Conservation (phyloP, 2,888 invertebrate genomes). For the Folsomia candida region DNA sequence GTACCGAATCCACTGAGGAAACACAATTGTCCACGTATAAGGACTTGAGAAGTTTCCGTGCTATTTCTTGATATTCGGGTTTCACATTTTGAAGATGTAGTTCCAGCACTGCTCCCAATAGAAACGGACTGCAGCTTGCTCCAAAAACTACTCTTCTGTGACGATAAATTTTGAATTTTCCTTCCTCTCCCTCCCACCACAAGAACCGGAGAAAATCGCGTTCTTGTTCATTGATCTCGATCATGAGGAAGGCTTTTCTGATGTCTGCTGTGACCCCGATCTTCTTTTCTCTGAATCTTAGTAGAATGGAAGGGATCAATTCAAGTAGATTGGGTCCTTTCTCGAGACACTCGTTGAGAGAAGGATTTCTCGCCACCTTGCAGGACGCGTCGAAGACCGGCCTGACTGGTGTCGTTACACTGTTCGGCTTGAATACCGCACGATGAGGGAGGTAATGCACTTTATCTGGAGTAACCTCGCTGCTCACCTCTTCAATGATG, state of each 20-base stretch:
- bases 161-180: conserved; percentile 1
- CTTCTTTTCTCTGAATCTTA: conserved; percentile 3
- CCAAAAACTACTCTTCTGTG: conserved; percentile 23
- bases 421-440: conserved; percentile 34
- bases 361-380: conserved; percentile 15
- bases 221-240: not conserved
- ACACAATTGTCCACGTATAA: too few relatives aligned
- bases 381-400: conserved; percentile 45
- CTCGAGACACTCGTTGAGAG: conserved; percentile 43
- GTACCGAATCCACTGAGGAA: conserved; percentile 24
- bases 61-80: not conserved
- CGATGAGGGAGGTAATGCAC: conserved; percentile 39
- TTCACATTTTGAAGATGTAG: conserved; percentile 39
- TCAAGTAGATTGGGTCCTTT: conserved; percentile 44
- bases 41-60: conserved; percentile 27
- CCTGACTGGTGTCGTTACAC: conserved; percentile 10
- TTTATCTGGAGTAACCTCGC: not conserved
- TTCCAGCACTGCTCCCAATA: conserved; percentile 20
- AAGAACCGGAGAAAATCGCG: conserved; percentile 10
- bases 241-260: conserved; percentile 22
- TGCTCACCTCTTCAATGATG: conserved; percentile 49
- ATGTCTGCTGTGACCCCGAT: conserved; percentile 18
- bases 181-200: too few relatives aligned
- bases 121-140: too few relatives aligned
- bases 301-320: conserved; percentile 25